Percentiles rank a stretch among this genome's conserved stretches.
Conservation (phyloP, 2,113 vertebrate species). For the Pandion haliaetus region DNA sequence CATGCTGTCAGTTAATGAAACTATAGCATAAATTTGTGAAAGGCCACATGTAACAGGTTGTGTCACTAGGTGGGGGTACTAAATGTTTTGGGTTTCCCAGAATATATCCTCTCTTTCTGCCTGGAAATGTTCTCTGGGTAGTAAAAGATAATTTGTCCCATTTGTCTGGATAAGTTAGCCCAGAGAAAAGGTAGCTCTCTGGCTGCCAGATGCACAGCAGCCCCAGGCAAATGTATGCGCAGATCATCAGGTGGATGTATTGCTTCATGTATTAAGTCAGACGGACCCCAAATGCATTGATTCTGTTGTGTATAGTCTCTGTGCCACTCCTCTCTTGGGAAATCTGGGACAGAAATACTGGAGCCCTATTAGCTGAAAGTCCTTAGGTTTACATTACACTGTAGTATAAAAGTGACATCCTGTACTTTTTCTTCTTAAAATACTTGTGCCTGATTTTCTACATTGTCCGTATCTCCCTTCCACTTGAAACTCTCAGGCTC, state of each 20-base stretch:
- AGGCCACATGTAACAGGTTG: neutral
- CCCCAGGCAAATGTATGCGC: neutral
- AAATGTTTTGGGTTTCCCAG: neutral
- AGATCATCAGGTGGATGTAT: conserved; percentile 1
- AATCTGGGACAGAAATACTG: neutral
- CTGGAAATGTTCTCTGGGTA: conserved; percentile 23
- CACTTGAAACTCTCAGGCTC: neutral
- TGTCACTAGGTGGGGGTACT: neutral
- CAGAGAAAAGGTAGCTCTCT: conserved; percentile 29
- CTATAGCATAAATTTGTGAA: neutral
- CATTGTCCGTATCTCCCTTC: neutral
- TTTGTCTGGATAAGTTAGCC: conserved; percentile 13
- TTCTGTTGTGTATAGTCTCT: neutral
- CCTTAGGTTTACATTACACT: neutral
- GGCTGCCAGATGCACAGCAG: conserved; percentile 45
- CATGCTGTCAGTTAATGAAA: neutral
- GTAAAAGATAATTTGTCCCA: conserved; percentile 49
- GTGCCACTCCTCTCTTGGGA: neutral
- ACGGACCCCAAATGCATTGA: neutral
- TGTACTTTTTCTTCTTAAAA: neutral
- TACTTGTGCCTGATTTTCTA: neutral
- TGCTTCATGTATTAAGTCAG: neutral
- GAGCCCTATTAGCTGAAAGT: neutral
- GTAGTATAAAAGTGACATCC: neutral
- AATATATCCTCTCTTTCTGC: conserved; percentile 3